Percentiles rank a stretch among this genome's conserved stretches.
phyloP scores from a whole-genome alignment of 2,113 vertebrate genomes.

The Oxygymnocypris stewartii region DNA sequence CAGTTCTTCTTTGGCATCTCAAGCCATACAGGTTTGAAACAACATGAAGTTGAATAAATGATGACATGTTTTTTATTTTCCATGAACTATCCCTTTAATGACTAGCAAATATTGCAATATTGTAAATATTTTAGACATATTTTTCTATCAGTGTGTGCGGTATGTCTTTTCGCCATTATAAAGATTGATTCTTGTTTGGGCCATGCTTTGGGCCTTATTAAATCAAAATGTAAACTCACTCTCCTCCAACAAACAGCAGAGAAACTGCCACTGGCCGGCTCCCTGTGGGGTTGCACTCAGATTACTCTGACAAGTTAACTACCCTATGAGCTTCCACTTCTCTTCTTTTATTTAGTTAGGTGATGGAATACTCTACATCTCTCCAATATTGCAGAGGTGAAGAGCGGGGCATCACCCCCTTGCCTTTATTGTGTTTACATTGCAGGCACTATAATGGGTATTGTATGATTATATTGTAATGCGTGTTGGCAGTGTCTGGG shows the following conservation, averaged over 20 bases:
- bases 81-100: neutral
- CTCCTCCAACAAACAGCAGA: slow-evolving; percentile 69
- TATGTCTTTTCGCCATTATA: slow-evolving; percentile 42
- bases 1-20: neutral
- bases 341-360: slow-evolving; percentile 47
- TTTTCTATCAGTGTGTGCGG: neutral
- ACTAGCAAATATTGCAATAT: neutral
- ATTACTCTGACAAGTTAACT: slow-evolving; percentile 71
- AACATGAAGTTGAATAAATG: too few species aligned
- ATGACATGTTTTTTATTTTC: too few species aligned
- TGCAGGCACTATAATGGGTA: slow-evolving; percentile 20
- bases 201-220: slow-evolving; percentile 74
- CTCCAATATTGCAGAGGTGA: slow-evolving; percentile 20
- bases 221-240: slow-evolving; percentile 75
- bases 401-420: neutral
- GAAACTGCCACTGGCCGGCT: slow-evolving; percentile 69
- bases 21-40: neutral
- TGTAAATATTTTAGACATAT: neutral
- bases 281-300: slow-evolving; percentile 55
- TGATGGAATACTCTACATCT: slow-evolving; percentile 44
- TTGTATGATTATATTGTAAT: slow-evolving; percentile 25
- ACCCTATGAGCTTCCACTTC: slow-evolving; percentile 58
- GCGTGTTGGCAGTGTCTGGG: neutral
- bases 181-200: slow-evolving; percentile 72
- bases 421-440: slow-evolving; percentile 8